Conservation (phyloP, 2,797 vertebrate genomes). For the Trachurus trachurus region DNA sequence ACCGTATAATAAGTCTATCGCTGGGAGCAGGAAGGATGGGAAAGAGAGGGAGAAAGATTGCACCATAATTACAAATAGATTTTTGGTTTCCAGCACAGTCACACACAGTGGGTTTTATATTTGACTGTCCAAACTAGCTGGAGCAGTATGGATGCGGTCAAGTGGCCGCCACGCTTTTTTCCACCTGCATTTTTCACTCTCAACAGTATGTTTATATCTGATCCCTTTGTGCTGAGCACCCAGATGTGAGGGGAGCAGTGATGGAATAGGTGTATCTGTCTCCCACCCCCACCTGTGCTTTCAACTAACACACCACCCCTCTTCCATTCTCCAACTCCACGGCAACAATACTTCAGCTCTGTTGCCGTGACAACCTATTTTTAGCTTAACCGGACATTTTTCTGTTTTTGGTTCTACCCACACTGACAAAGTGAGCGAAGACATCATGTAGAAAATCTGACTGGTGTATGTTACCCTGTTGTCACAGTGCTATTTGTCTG, state of each 20-base stretch:
- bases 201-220: slow-evolving; percentile 24
- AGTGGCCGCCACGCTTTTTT: slow-evolving; percentile 1
- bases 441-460: slow-evolving; percentile 46
- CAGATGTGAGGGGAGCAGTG: slow-evolving; percentile 32
- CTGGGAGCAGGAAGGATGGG: slow-evolving; percentile 79
- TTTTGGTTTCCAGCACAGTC: slow-evolving; percentile 39
- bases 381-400: slow-evolving; percentile 73
- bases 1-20: slow-evolving; percentile 97
- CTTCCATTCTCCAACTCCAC: slow-evolving; percentile 72
- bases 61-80: slow-evolving; percentile 59
- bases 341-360: slow-evolving; percentile 76
- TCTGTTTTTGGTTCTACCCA: slow-evolving; percentile 61
- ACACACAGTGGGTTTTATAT: slow-evolving; percentile 44
- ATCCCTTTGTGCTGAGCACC: slow-evolving; percentile 34
- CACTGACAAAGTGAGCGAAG: slow-evolving; percentile 50
- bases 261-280: slow-evolving; percentile 57
- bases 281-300: slow-evolving; percentile 56
- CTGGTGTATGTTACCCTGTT: background rate
- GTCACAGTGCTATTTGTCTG: background rate
- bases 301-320: slow-evolving; percentile 52
- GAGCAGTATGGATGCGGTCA: background rate
- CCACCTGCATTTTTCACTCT: slow-evolving; percentile 20
- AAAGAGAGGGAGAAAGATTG: slow-evolving; percentile 40
- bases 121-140: slow-evolving; percentile 16
- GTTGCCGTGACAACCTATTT: slow-evolving; percentile 88